Evolutionary conservation across 1,140 invertebrate species (phyloP).

Genomic region (Himalopsyche phryganea): DNA sequence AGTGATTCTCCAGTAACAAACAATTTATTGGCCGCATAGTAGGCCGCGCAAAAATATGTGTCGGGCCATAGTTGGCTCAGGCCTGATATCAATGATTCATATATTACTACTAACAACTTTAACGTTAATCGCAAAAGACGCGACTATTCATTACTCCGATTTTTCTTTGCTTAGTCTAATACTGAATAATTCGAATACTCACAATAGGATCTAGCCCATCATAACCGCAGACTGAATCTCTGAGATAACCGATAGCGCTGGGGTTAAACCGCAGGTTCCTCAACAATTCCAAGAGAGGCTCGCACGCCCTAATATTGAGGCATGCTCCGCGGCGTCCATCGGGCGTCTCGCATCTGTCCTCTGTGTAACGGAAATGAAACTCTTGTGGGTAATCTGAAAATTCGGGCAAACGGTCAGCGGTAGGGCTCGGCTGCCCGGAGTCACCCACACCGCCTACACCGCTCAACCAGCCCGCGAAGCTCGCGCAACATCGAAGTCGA

Average conservation of each 20-base stretch:
- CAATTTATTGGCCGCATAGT: too few species aligned
- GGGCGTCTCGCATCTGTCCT: conserved; percentile 24
- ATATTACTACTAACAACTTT: too few species aligned
- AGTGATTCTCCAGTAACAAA: too few species aligned
- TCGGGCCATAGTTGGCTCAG: too few species aligned
- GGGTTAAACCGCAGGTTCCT: conserved; percentile 15
- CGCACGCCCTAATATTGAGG: conserved; percentile 24
- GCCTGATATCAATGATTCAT: too few species aligned
- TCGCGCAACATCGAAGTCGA: background rate
- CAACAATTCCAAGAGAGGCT: conserved; percentile 21
- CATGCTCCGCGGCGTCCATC: conserved; percentile 21
- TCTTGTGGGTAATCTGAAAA: conserved; percentile 7
- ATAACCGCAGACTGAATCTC: conserved; percentile 28
- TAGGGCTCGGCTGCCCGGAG: too few species aligned
- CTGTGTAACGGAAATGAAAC: conserved; percentile 25
- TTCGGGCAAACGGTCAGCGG: too few species aligned
- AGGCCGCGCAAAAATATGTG: too few species aligned
- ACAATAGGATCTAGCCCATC: conserved; percentile 28
- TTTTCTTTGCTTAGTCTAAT: too few species aligned
- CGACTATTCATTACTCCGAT: too few species aligned
- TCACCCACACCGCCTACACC: background rate
- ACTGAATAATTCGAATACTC: too few species aligned
- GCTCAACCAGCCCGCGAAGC: background rate
- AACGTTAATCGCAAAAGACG: too few species aligned
- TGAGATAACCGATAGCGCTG: conserved; percentile 10